Evolutionary conservation across 2,888 invertebrate genomes (phyloP).

Genomic region (Dryocosmus kuriphilus): DNA sequence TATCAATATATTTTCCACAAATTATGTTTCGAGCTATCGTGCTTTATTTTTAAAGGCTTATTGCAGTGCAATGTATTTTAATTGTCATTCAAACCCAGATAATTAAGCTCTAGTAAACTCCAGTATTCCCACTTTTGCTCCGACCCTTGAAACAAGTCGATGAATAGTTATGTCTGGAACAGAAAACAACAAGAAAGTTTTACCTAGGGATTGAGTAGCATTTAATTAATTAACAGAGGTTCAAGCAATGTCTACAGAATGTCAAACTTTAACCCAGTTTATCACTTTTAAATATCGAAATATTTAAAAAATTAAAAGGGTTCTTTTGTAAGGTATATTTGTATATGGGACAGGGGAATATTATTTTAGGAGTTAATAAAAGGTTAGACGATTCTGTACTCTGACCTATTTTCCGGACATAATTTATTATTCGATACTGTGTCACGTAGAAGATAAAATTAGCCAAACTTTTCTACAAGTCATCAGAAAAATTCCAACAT

Average conservation of each 20-base stretch:
- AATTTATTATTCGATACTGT: background rate
- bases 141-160: background rate
- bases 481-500: too few relatives aligned
- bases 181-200: slow-evolving; percentile 20
- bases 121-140: background rate
- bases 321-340: background rate
- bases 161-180: slow-evolving; percentile 19
- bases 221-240: slow-evolving; percentile 22
- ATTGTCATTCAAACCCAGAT: background rate
- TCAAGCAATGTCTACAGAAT: slow-evolving; percentile 1
- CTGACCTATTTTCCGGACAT: background rate
- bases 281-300: background rate
- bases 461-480: background rate
- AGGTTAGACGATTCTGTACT: background rate
- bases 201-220: background rate
- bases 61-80: background rate
- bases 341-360: background rate
- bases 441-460: background rate
- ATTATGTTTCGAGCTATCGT: background rate
- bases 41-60: background rate
- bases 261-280: slow-evolving; percentile 22
- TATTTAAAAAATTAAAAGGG: background rate
- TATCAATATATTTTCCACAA: background rate
- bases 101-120: slow-evolving; percentile 10
- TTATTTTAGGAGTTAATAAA: background rate